Conservation (phyloP, 2,888 invertebrate genomes). For the Monoplex corrugatus region DNA sequence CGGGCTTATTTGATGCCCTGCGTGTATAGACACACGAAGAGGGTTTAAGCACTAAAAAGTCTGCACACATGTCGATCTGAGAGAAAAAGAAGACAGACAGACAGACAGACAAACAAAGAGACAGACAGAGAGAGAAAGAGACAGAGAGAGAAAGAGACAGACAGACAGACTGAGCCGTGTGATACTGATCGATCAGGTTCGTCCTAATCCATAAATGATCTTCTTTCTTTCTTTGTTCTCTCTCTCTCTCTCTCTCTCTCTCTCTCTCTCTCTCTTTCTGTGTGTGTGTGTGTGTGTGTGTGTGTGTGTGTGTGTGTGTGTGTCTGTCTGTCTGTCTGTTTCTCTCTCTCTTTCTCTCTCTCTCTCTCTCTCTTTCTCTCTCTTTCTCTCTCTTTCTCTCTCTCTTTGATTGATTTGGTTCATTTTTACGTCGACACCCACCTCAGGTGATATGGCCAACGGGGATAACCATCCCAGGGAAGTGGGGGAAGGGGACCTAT, state of each 20-base stretch:
- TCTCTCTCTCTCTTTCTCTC: background rate
- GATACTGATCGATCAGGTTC: background rate
- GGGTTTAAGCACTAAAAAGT: too few relatives aligned
- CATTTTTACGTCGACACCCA: too few relatives aligned
- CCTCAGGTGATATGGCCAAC: too few relatives aligned
- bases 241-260: slow-evolving; percentile 25
- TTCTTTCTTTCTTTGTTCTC: slow-evolving; percentile 10
- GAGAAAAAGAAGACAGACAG: too few relatives aligned
- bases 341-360: background rate
- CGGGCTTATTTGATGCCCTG: too few relatives aligned
- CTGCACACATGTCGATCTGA: too few relatives aligned
- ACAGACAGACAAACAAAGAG: background rate
- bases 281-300: background rate
- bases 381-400: slow-evolving; percentile 3
- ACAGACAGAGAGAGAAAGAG: background rate
- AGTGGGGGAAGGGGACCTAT: too few relatives aligned
- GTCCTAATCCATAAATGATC: background rate
- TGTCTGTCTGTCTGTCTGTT: background rate
- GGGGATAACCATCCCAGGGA: too few relatives aligned
- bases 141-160: background rate
- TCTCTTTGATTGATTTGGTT: background rate
- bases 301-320: background rate
- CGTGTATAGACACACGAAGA: too few relatives aligned
- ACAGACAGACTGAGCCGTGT: background rate
- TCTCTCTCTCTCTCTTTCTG: slow-evolving; percentile 39